Evolutionary conservation across 1,140 invertebrate species (phyloP).

Genomic region (Drosophila pandora): DNA sequence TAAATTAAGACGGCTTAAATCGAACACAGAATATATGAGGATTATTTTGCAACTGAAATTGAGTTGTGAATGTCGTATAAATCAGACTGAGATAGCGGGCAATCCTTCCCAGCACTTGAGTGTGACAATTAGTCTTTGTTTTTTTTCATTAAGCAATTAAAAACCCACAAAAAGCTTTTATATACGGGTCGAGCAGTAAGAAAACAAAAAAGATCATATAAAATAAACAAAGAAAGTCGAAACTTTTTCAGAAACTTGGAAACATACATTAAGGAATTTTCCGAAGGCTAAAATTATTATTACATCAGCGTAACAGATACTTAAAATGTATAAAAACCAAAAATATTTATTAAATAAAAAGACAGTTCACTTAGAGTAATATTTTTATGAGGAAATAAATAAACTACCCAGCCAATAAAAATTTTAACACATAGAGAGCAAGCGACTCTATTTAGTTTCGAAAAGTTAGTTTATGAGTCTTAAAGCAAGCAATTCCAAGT

Average conservation of each 20-base stretch:
- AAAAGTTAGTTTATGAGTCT: constrained; percentile 1
- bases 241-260: constrained; percentile 7
- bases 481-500: background rate
- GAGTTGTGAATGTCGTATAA: constrained; percentile 52
- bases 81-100: constrained; percentile 33
- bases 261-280: constrained; percentile 2
- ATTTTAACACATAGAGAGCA: background rate
- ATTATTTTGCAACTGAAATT: constrained; percentile 33
- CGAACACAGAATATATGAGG: constrained; percentile 12
- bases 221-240: constrained; percentile 74
- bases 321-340: background rate
- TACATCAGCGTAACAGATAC: background rate
- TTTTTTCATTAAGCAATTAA: constrained; percentile 53
- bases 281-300: background rate
- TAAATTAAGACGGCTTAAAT: constrained; percentile 41
- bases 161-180: constrained; percentile 51
- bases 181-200: constrained; percentile 39
- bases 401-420: background rate
- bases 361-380: background rate
- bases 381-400: background rate
- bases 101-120: constrained; percentile 26
- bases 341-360: background rate
- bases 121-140: constrained; percentile 51
- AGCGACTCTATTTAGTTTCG: background rate
- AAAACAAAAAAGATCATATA: constrained; percentile 22